Evolutionary conservation across 2,113 vertebrate species (phyloP), one percentile per base, ranked within the genome.

Genomic region (Alexandromys fortis): DNA sequence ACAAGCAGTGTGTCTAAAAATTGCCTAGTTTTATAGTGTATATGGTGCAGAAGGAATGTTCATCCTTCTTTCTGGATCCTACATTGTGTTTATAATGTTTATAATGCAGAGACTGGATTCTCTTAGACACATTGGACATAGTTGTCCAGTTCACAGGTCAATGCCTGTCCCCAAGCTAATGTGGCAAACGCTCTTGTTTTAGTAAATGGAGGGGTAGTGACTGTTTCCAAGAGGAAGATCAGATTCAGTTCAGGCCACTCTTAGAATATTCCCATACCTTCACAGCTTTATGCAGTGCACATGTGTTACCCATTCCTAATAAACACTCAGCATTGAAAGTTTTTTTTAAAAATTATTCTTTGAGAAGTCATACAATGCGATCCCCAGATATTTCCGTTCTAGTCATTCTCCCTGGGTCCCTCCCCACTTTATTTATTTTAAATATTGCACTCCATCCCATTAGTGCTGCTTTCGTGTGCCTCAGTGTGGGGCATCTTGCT

Each of bases 271-370:
- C 45, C 8, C 92, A 81, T 72, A n/a, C 58, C 42, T 61, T 82
- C 76, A 42, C 24, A 93, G 38, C 88, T 95, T 92, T 86, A 24
- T 47, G 33, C 7, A 75, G 33, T 82, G 75, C 21, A 24, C 21
- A 82, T 38, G 28, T 55, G 45, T 89, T 90, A 79, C 16, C 58
- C 92, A 0, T 63, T 70, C 58, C 75, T 67, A 77, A 65, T 65
- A 94, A 94, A 93, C 65, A 88, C 55, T 33, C 22, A 94, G 38
- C 52, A 16, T 70, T 89, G 38, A 72, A 94, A 92, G 19, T 21
- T 58, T 58, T 55, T 58, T 45, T 19, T 21, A 21, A 45, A 42
- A 42, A 13, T n/a, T 63, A 30, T 65, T 85, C 38, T 47, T 86
- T 47, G 61, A 86, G 61, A 67, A 67, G 30, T 86, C 13, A 45